phyloP scores from a whole-genome alignment of 1,140 invertebrate genomes.

The Luehdorfia chinensis region DNA sequence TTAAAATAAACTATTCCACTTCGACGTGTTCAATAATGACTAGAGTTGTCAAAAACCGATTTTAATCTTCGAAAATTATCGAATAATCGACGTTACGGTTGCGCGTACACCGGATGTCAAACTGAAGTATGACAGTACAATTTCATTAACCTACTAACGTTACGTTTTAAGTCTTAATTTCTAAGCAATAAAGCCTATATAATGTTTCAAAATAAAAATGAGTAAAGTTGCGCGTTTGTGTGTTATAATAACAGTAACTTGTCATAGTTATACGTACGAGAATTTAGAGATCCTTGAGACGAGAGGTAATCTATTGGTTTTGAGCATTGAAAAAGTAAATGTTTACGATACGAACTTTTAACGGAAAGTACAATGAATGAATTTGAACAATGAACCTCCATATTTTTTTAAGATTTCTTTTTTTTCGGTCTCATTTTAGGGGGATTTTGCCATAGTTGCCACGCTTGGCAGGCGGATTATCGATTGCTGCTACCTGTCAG shows the following conservation, averaged over 20 bases:
- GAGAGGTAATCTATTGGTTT: neutral
- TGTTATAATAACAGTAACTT: constrained; percentile 63
- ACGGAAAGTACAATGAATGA: no score
- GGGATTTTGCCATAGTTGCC: no score
- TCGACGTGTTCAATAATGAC: constrained; percentile 8
- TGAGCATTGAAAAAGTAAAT: no score
- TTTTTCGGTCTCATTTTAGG: no score
- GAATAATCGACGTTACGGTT: constrained; percentile 65
- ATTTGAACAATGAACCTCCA: no score
- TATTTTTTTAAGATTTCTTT: no score
- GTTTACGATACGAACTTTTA: no score
- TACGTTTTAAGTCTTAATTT: constrained; percentile 24
- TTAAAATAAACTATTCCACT: constrained; percentile 31
- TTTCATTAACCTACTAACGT: neutral
- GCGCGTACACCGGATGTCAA: constrained; percentile 66
- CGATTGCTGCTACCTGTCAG: no score
- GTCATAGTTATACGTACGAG: constrained; percentile 63
- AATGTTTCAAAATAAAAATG: constrained; percentile 7
- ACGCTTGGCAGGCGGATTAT: no score
- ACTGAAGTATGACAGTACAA: constrained; percentile 37
- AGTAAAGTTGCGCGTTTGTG: constrained; percentile 28
- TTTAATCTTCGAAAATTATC: constrained; percentile 64
- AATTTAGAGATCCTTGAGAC: constrained; percentile 31
- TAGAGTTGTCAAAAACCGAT: constrained; percentile 62
- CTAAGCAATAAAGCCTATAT: constrained; percentile 23